These are phyloP conservation scores for Lepidurus arcticus DNA, from an alignment of 1,140 invertebrate species.

Conservation along the genomic window DNA sequence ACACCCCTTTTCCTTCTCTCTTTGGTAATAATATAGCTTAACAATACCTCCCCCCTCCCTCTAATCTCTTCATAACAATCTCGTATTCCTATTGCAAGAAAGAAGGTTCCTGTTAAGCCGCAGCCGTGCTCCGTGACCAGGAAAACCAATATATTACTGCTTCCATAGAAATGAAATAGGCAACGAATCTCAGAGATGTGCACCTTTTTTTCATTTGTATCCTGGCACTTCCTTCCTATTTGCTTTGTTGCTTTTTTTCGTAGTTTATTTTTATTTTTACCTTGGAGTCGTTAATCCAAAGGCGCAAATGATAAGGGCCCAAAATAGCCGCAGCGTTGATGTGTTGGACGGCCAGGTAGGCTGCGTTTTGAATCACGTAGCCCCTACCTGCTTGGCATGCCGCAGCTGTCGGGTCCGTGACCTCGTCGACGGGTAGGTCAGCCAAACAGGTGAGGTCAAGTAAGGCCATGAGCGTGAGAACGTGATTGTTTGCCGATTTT, in stretches of 20 bases:
- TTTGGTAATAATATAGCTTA: no score
- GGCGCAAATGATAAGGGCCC: background rate
- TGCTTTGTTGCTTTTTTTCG: background rate
- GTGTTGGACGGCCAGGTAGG: background rate
- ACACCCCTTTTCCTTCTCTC: no score
- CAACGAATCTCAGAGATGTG: no score
- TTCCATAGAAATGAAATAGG: no score
- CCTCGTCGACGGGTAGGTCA: background rate
- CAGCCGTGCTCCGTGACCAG: no score
- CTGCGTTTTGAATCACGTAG: background rate
- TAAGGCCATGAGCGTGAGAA: conserved; percentile 7
- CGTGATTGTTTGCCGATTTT: background rate
- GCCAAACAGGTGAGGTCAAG: background rate
- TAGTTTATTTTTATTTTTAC: background rate
- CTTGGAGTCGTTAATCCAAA: background rate
- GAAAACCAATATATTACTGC: no score
- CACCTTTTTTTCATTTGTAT: background rate
- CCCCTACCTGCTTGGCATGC: background rate
- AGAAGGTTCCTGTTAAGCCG: no score
- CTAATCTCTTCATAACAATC: no score
- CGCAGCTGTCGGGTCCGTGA: background rate
- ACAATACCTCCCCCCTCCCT: no score
- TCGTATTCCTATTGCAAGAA: no score
- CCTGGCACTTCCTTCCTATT: background rate
- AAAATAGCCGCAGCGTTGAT: background rate